Percentiles rank a stretch among this genome's conserved stretches.
Evolutionary conservation across 2,113 vertebrate species (phyloP).

Genomic region (Amphiprion ocellaris): DNA sequence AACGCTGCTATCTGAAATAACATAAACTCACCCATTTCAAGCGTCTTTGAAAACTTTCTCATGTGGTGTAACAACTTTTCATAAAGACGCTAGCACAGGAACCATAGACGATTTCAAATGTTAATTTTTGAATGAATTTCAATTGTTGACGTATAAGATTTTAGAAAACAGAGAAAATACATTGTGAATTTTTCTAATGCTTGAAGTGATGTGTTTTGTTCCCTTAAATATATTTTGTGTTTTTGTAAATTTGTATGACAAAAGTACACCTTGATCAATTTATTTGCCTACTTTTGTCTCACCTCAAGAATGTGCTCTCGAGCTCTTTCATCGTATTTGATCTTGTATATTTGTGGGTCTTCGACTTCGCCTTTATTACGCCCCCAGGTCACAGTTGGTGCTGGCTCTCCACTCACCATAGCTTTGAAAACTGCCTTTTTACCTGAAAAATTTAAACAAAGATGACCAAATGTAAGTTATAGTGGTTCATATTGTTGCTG

Average conservation of each 20-base stretch:
- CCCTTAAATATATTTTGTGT: too few species aligned
- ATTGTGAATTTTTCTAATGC: too few species aligned
- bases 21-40: too few species aligned
- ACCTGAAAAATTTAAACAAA: constrained; percentile 77
- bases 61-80: too few species aligned
- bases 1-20: too few species aligned
- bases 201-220: too few species aligned
- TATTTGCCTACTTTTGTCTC: constrained; percentile 20
- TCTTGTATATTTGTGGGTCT: constrained; percentile 84
- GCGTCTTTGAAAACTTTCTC: too few species aligned
- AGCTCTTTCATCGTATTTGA: constrained; percentile 69
- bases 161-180: too few species aligned
- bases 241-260: background rate
- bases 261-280: background rate
- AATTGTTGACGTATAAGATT: too few species aligned
- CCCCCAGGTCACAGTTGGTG: constrained; percentile 87
- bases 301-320: constrained; percentile 89
- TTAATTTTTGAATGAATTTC: too few species aligned
- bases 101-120: too few species aligned
- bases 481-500: background rate
- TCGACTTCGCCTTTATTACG: constrained; percentile 76
- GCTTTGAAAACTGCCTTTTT: constrained; percentile 89
- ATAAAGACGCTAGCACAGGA: too few species aligned
- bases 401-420: constrained; percentile 87
- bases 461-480: background rate